phyloP scores from a whole-genome alignment of 2,888 invertebrate genomes.

The Aphidius colemani region DNA sequence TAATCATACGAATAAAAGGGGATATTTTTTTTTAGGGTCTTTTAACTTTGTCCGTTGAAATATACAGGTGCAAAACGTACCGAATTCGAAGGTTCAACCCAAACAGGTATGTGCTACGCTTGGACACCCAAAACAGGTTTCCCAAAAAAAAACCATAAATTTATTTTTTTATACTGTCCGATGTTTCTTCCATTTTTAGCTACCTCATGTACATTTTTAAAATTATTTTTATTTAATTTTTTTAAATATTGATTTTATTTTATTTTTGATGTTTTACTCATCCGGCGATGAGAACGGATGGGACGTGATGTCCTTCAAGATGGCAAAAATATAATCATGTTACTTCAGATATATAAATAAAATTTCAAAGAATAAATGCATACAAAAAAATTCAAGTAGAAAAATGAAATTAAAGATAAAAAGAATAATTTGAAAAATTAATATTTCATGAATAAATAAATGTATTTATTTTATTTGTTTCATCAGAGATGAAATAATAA shows the following conservation, averaged over 20 bases:
- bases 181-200: background rate
- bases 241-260: background rate
- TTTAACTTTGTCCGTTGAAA: constrained; percentile 12
- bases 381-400: too few species aligned
- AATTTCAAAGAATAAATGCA: background rate
- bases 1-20: background rate
- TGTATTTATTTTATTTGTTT: too few species aligned
- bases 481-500: too few species aligned
- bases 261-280: background rate
- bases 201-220: constrained; percentile 21
- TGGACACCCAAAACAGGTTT: constrained; percentile 34
- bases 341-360: too few species aligned
- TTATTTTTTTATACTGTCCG: too few species aligned
- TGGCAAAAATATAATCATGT: too few species aligned
- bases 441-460: too few species aligned
- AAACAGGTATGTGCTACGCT: constrained; percentile 16
- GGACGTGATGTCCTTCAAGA: too few species aligned
- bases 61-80: constrained; percentile 25
- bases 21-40: background rate
- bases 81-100: constrained; percentile 1
- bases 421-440: too few species aligned
- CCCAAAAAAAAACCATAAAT: constrained; percentile 40
- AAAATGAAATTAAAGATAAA: too few species aligned
- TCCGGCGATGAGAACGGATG: too few species aligned
- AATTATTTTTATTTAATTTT: constrained; percentile 20